Percentiles rank a stretch among this genome's conserved stretches.
phyloP scores from a whole-genome alignment of 2,888 invertebrate species.

The Agrilus mali region DNA sequence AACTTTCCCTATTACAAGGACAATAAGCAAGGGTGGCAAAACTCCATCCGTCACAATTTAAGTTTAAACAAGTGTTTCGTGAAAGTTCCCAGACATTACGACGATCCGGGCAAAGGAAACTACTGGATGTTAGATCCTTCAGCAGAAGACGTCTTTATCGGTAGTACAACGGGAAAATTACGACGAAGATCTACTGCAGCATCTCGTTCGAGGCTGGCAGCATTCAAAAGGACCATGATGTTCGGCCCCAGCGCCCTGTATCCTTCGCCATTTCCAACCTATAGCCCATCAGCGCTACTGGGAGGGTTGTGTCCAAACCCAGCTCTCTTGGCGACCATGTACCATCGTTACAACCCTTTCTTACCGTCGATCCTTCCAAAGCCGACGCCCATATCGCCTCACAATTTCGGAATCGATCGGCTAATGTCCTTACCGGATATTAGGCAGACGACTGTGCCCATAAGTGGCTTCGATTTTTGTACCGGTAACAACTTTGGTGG shows the following conservation, averaged over 20 bases:
- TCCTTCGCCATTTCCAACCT: conserved; percentile 37
- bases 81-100: conserved; percentile 93
- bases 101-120: conserved; percentile 98
- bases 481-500: conserved; percentile 33
- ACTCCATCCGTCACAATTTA: conserved; percentile 93
- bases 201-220: conserved; percentile 76
- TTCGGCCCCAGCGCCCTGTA: conserved; percentile 42
- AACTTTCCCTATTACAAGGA: conserved; percentile 97
- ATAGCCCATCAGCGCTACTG: conserved; percentile 40
- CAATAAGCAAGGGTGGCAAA: conserved; percentile 99
- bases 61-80: conserved; percentile 98
- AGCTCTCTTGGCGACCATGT: conserved; percentile 49
- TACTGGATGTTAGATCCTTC: conserved; percentile 99
- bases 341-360: conserved; percentile 49
- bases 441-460: conserved; percentile 37
- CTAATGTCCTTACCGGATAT: conserved; percentile 27
- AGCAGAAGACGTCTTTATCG: conserved; percentile 96
- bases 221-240: conserved; percentile 72
- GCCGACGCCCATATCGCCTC: conserved; percentile 41
- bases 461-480: conserved; percentile 39
- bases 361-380: conserved; percentile 35
- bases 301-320: conserved; percentile 44
- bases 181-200: conserved; percentile 83
- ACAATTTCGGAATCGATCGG: conserved; percentile 31
- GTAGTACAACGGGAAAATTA: conserved; percentile 93